A percentile compares a stretch with the other conserved stretches of the same genome.
These are phyloP conservation scores for Heptranchias perlo DNA, from an alignment of 2,113 vertebrate species.

Conservation along the genomic window DNA sequence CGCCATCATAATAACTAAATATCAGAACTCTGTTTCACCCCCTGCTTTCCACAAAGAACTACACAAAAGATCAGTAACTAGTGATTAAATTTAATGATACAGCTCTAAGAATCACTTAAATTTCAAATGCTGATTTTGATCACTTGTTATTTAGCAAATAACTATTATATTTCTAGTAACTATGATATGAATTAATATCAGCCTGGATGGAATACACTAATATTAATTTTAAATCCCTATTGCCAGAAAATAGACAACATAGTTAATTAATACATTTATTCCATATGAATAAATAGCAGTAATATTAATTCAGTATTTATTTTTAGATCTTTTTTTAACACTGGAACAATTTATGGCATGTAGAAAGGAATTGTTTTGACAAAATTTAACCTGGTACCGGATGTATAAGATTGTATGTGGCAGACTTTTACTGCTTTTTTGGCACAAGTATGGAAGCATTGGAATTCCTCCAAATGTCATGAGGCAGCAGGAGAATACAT, in stretches of 20 bases:
- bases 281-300: neutral
- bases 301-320: conserved; percentile 17
- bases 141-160: neutral
- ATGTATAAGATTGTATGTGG: conserved; percentile 11
- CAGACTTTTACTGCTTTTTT: conserved; percentile 18
- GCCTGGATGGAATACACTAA: neutral
- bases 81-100: neutral
- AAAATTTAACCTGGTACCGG: neutral
- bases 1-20: neutral
- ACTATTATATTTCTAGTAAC: neutral
- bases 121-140: neutral
- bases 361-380: neutral
- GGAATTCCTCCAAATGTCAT: conserved; percentile 23
- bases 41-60: neutral
- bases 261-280: neutral
- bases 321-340: neutral
- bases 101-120: neutral
- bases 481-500: conserved; percentile 4
- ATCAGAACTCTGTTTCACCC: neutral
- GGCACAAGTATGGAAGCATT: conserved; percentile 22
- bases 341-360: neutral
- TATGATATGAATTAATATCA: neutral
- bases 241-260: neutral
- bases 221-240: neutral
- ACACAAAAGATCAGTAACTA: neutral